These are phyloP conservation scores for Pipistrellus pygmaeus DNA, from an alignment of 2,797 vertebrate species.

Conservation along the genomic window DNA sequence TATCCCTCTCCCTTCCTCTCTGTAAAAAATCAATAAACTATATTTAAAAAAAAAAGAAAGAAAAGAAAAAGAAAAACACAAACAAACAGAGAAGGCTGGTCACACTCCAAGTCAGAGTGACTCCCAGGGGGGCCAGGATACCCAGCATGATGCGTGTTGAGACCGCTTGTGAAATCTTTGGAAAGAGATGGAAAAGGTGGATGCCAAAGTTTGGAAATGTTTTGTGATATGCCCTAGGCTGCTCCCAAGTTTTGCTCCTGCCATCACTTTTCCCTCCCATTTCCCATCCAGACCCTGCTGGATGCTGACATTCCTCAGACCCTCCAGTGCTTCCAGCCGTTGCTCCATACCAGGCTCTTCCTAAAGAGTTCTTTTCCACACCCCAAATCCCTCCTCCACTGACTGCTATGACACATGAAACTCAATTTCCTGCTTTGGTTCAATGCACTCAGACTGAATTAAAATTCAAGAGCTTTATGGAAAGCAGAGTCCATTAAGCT, in stretches of 20 bases:
- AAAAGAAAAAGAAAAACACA: neutral
- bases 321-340: neutral
- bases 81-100: neutral
- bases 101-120: neutral
- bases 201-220: neutral
- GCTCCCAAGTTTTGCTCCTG: neutral
- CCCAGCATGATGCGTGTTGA: neutral
- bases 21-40: no score
- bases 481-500: conserved; percentile 31
- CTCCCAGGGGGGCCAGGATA: neutral
- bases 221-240: neutral
- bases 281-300: neutral
- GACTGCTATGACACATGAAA: neutral
- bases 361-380: neutral
- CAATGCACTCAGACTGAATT: conserved; percentile 42
- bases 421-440: conserved; percentile 17
- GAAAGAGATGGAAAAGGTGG: neutral
- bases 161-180: neutral
- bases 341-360: no score
- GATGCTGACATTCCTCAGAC: neutral
- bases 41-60: no score
- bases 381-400: neutral
- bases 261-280: neutral
- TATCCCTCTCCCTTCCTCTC: no score
- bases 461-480: conserved; percentile 49